Base-by-base conservation (phyloP, 1,140 invertebrate genomes). In the Maniola jurtina region DNA sequence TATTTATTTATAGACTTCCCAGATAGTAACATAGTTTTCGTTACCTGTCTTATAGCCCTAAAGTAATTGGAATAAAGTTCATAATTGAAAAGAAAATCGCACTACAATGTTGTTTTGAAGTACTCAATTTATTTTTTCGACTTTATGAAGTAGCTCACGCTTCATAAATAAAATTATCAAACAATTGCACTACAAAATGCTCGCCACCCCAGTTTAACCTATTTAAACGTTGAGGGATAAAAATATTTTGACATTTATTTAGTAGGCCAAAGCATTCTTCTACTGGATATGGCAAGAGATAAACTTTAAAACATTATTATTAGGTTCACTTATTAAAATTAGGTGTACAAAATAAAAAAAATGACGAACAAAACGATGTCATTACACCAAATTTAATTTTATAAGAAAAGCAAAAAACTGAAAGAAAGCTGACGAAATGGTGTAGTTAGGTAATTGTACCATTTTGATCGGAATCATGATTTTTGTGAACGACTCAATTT, bases 111-210 rank as follows among this genome's bases (percentile, higher is more conserved):
- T 71, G 71, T 68, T 47, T 11, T 36, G 55, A 57, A 40, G 45
- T 47, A 66, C 64, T 71, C 66, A 67, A 73, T 71, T 63, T 66
- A 64, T 77, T 61, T 58, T 72, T 73, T 70, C 59, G 68, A 70
- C 75, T 70, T 65, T 71, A 69, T 79, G 54, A 66, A 76, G 65
- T 71, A 67, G 71, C 73, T 80, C 76, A 88, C 75, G 85, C 73
- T 78, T 79, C 84, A 85, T 88, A 88, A 88, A 88, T 88, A 81
- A 85, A 86, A 86, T 86, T 88, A 81, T 73, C 66, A 52, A 75
- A 75, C 72, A 75, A 80, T 76, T 84, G 81, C 61, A 68, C 75
- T 76, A 83, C 76, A 80, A 81, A 55, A 80, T 67, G 69, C 33
- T 69, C 66, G 73, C 72, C 71, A 86, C 83, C 80, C 79, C 78